These are phyloP conservation scores for Plutella xylostella DNA, from an alignment of 2,888 invertebrate species.

Conservation along the genomic window DNA sequence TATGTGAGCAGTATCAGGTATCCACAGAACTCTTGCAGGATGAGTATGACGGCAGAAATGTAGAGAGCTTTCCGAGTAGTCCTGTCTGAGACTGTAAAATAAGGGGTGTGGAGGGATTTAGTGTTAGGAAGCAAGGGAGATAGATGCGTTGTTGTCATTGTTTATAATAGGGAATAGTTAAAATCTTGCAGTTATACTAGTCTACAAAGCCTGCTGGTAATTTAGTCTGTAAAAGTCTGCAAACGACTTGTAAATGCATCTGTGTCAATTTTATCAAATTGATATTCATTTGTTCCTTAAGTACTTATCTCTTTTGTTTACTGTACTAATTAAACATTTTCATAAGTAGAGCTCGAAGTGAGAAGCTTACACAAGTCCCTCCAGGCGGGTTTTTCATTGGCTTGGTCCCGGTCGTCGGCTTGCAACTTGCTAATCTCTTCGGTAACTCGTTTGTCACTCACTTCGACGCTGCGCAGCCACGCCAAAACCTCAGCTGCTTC, in stretches of 20 bases:
- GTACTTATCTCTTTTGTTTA: too few relatives aligned
- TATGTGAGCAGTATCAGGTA: conserved; percentile 12
- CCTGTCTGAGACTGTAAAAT: conserved; percentile 5
- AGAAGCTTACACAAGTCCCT: conserved; percentile 14
- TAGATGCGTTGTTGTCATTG: too few relatives aligned
- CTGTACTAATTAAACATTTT: too few relatives aligned
- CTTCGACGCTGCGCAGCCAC: conserved; percentile 14
- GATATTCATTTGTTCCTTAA: too few relatives aligned
- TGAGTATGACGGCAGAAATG: conserved; percentile 3
- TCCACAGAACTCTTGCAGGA: conserved; percentile 10
- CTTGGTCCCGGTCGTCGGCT: conserved; percentile 9
- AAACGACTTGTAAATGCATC: too few relatives aligned
- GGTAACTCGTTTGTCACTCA: conserved; percentile 6
- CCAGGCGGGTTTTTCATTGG: conserved; percentile 12
- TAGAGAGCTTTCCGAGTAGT: conserved; percentile 7
- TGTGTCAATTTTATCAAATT: too few relatives aligned
- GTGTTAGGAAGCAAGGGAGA: too few relatives aligned
- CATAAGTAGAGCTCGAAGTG: too few relatives aligned
- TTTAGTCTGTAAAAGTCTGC: too few relatives aligned
- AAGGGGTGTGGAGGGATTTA: not conserved
- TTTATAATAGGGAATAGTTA: too few relatives aligned
- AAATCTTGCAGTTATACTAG: too few relatives aligned
- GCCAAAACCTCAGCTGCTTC: conserved; percentile 15
- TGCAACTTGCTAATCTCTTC: conserved; percentile 11
- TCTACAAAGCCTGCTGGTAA: too few relatives aligned